Conservation (phyloP, 2,797 vertebrate species). For the Schizopygopsis pylzovi region DNA sequence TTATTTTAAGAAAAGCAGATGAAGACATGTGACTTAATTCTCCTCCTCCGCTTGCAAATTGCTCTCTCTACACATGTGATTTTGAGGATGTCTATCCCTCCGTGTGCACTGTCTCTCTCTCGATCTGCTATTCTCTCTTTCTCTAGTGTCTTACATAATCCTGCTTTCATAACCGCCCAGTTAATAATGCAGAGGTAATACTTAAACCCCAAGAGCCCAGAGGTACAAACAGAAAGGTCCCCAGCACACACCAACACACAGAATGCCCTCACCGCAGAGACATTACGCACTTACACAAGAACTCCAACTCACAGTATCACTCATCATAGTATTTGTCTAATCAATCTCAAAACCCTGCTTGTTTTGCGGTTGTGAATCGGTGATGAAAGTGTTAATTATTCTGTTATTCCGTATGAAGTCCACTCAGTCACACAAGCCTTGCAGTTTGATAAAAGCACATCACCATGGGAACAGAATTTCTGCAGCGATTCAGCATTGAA, state of each 20-base stretch:
- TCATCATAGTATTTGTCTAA: slow-evolving; percentile 4
- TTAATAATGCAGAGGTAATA: slow-evolving; percentile 68
- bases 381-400: slow-evolving; percentile 29
- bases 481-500: slow-evolving; percentile 15
- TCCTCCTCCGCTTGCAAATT: slow-evolving; percentile 26
- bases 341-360: background rate
- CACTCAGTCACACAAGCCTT: background rate
- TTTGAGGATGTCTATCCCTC: slow-evolving; percentile 12
- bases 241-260: slow-evolving; percentile 37
- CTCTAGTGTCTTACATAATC: slow-evolving; percentile 72
- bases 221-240: slow-evolving; percentile 45
- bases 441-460: slow-evolving; percentile 46
- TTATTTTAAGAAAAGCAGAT: background rate
- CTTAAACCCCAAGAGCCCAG: slow-evolving; percentile 52
- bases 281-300: slow-evolving; percentile 12
- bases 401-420: slow-evolving; percentile 36
- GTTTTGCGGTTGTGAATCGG: slow-evolving; percentile 4
- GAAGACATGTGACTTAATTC: slow-evolving; percentile 9
- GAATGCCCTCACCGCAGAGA: slow-evolving; percentile 35
- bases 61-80: slow-evolving; percentile 9
- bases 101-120: slow-evolving; percentile 11
- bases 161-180: slow-evolving; percentile 66
- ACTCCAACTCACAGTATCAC: background rate
- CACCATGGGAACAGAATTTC: slow-evolving; percentile 51
- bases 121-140: background rate